Evolutionary conservation across 2,113 vertebrate species (phyloP), one percentile per base, ranked within the genome.

Genomic region (Otis tarda): DNA sequence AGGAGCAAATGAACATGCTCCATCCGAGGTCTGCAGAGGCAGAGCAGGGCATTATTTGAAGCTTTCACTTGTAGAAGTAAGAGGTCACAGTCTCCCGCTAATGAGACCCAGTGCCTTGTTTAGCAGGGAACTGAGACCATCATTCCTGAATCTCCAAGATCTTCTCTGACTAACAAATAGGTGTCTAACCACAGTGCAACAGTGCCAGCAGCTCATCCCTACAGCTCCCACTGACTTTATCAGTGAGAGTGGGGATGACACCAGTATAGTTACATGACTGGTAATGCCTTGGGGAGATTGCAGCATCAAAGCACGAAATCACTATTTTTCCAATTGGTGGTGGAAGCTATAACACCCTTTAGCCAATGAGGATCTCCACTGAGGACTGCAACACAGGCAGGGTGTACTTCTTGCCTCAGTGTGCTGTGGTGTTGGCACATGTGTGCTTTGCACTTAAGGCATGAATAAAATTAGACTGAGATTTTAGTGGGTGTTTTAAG

Each of bases 171-270:
- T 67, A 39, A 53, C 2, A 47, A 67, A 59, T 14, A 82, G 31
- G 12, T 39, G 30, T 55, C 37, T 18, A 49, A 92, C 12, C 13
- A 30, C 1, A 2, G 39, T 0, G 0, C 4, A 35, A n/a, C 27
- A 31, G 21, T 30, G 45, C 6, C 52, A 70, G 9, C 30, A 50
- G 14, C 45, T 74, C 56, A 37, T 9, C 6, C n/a, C 37, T 75
- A 22, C 24, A 59, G 24, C 35, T 74, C 27, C 31, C 28, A 45
- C 6, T 68, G 75, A 55, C 31, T 45, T 49, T 55, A 20, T 20
- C 28, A 25, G 41, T 55, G 57, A 19, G 1, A 4, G 3, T 4
- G 79, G 25, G n/a, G n/a, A 22, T 30, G 24, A 50, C 41, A 22
- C 14, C 17, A 70, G 8, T 49, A 70, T 85, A 39, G 45, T 27